Evolutionary conservation across 1,140 invertebrate species (phyloP).

Genomic region (Drosophila seguyi): DNA sequence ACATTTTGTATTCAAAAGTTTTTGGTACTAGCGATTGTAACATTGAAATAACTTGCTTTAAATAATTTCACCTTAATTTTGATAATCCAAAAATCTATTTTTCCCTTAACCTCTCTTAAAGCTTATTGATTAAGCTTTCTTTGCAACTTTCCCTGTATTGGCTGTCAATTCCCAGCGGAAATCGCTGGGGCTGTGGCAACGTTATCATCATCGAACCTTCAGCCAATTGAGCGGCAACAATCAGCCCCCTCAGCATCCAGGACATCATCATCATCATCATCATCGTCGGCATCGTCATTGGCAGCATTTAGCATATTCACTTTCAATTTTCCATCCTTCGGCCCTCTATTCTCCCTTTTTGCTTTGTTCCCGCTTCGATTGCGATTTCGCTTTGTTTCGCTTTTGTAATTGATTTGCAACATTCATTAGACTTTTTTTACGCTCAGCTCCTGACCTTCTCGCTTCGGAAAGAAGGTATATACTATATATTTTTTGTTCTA

Average conservation of each 20-base stretch:
- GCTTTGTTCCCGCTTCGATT: conserved; percentile 36
- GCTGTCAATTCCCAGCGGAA: conserved; percentile 63
- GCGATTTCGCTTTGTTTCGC: conserved; percentile 39
- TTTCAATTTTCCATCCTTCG: conserved; percentile 57
- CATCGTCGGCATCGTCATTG: conserved; percentile 11
- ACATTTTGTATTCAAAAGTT: neutral
- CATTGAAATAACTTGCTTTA: too few relatives aligned
- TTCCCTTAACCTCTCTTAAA: neutral
- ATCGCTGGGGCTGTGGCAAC: conserved; percentile 35
- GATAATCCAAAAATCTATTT: neutral
- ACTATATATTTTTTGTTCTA: conserved; percentile 11
- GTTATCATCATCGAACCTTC: conserved; percentile 32
- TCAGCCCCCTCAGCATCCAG: conserved; percentile 19
- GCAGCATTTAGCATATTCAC: conserved; percentile 70
- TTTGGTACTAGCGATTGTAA: neutral
- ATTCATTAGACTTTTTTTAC: conserved; percentile 68
- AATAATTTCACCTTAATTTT: too few relatives aligned
- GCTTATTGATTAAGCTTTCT: conserved; percentile 3
- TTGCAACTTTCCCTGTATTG: conserved; percentile 39
- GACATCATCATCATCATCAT: conserved; percentile 19
- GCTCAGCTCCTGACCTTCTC: conserved; percentile 39
- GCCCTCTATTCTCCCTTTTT: neutral
- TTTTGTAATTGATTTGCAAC: conserved; percentile 76
- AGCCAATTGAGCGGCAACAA: conserved; percentile 43
- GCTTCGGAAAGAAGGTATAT: conserved; percentile 8